phyloP scores from a whole-genome alignment of 2,113 vertebrate species.

The Dasyurus viverrinus region DNA sequence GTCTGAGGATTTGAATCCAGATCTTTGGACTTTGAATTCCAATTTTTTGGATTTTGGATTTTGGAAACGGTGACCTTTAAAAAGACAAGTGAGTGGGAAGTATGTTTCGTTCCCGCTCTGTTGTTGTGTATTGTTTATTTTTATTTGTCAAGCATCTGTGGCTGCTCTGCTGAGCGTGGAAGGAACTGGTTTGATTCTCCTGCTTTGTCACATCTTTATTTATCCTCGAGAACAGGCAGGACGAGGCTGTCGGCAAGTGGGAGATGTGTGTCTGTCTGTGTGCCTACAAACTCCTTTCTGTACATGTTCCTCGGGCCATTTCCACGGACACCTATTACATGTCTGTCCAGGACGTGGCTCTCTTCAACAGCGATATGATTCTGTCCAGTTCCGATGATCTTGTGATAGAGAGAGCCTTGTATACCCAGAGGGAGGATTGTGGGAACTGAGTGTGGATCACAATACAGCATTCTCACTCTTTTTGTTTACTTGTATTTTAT shows the following conservation, averaged over 20 bases:
- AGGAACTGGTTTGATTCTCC: rapidly evolving
- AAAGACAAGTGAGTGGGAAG: neutral
- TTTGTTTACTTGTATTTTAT: no score
- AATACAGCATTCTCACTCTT: no score
- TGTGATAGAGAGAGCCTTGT: no score
- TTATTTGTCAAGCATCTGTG: neutral
- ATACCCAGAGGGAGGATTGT: no score
- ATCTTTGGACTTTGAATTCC: no score
- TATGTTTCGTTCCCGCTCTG: rapidly evolving
- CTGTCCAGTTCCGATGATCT: no score
- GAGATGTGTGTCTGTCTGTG: neutral
- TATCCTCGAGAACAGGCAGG: neutral
- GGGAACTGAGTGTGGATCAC: no score
- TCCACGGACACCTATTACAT: no score
- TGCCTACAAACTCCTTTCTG: neutral
- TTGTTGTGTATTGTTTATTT: rapidly evolving
- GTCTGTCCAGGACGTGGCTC: no score
- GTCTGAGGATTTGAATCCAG: no score
- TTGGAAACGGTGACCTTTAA: neutral
- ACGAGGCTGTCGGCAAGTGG: neutral
- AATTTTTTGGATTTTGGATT: neutral
- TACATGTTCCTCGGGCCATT: neutral
- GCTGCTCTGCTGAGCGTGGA: neutral
- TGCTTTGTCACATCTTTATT: neutral
- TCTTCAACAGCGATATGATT: no score